These are phyloP conservation scores for Fregetta grallaria DNA, from an alignment of 2,113 vertebrate genomes.

Conservation along the genomic window DNA sequence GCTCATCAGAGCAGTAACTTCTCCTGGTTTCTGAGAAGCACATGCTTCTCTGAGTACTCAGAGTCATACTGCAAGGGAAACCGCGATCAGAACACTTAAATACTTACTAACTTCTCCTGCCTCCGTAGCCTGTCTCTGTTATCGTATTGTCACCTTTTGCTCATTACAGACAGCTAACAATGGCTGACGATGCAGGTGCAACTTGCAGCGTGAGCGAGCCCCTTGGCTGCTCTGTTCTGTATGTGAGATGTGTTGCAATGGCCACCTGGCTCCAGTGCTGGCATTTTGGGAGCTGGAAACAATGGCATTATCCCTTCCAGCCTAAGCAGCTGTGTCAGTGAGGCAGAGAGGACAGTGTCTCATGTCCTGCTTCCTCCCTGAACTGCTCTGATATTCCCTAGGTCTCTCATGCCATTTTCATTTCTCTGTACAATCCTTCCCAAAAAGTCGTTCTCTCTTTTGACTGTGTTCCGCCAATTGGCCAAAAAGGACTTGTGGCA, in stretches of 20 bases:
- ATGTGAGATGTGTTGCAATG: background rate
- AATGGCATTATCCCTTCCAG: background rate
- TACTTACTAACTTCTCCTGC: background rate
- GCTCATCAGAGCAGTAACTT: background rate
- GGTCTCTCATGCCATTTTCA: background rate
- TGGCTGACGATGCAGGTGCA: background rate
- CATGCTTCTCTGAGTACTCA: background rate
- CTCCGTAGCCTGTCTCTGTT: background rate
- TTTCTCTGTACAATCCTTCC: background rate
- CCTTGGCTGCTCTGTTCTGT: background rate
- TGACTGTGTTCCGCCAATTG: background rate
- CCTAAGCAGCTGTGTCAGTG: background rate
- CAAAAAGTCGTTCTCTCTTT: background rate
- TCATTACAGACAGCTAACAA: background rate
- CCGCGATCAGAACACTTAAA: background rate
- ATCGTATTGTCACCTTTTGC: background rate
- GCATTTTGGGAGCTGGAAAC: background rate
- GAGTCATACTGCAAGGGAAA: background rate
- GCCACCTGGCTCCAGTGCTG: background rate
- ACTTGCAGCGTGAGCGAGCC: rapidly evolving
- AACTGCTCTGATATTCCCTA: background rate
- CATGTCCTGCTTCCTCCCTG: background rate
- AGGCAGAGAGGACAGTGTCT: background rate
- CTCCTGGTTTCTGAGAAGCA: background rate
- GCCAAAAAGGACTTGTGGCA: background rate